A percentile compares a stretch with the other conserved stretches of the same genome.
Evolutionary conservation across 2,797 vertebrate species (phyloP).

Genomic region (Anguilla pacifica): DNA sequence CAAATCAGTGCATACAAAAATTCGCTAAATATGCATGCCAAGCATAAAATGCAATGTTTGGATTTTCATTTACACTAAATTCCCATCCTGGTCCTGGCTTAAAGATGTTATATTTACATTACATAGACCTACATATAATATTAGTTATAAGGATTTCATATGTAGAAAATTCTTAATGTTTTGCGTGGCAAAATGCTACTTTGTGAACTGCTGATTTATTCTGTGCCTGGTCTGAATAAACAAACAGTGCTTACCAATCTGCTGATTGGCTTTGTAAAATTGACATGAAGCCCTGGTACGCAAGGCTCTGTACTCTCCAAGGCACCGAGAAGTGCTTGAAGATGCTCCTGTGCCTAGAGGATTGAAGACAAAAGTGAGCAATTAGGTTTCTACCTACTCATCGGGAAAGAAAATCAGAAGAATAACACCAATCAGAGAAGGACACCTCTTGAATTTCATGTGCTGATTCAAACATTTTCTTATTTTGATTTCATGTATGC

Average conservation of each 20-base stretch:
- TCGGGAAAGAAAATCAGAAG: neutral
- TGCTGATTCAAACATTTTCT: neutral
- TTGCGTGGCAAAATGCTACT: neutral
- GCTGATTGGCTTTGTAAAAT: constrained; percentile 63
- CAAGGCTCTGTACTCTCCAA: constrained; percentile 66
- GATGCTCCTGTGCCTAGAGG: constrained; percentile 56
- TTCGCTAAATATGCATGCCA: neutral
- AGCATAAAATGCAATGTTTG: neutral
- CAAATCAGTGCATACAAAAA: neutral
- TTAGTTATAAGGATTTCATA: neutral
- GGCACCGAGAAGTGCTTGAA: constrained; percentile 64
- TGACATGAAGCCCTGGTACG: constrained; percentile 64
- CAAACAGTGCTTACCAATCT: constrained; percentile 65
- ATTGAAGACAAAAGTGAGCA: constrained; percentile 24
- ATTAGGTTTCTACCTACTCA: neutral
- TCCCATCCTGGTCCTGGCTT: neutral
- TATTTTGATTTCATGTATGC: neutral
- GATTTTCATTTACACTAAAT: neutral
- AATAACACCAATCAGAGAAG: neutral
- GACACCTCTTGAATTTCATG: neutral
- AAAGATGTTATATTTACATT: neutral
- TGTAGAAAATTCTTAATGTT: neutral
- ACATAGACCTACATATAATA: neutral
- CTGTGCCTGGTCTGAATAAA: neutral
- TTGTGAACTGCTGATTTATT: neutral